Evolutionary conservation across 2,888 invertebrate species (phyloP).

Genomic region (Drosophila hamatofila): DNA sequence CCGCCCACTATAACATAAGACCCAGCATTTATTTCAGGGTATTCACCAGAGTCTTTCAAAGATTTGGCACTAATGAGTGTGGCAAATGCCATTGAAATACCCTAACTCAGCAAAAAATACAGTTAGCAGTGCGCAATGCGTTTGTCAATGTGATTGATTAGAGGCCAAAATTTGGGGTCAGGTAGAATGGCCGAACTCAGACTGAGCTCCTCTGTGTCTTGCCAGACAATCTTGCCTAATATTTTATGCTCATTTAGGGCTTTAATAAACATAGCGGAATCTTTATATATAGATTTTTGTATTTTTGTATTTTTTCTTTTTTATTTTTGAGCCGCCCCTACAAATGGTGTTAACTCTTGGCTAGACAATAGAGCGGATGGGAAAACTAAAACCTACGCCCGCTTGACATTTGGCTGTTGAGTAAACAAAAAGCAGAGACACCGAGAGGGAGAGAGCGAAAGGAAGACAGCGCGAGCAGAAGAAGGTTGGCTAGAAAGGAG

Average conservation of each 20-base stretch:
- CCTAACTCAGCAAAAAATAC: constrained; percentile 17
- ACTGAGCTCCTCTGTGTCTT: constrained; percentile 25
- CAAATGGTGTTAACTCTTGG: constrained; percentile 70
- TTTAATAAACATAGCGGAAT: constrained; percentile 66
- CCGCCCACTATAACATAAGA: background rate
- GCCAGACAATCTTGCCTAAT: constrained; percentile 68
- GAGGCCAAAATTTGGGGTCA: constrained; percentile 32
- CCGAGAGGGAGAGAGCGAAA: background rate
- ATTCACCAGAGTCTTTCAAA: constrained; percentile 12
- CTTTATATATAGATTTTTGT: constrained; percentile 9
- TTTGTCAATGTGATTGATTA: constrained; percentile 70
- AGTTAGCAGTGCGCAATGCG: constrained; percentile 31
- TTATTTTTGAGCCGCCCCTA: constrained; percentile 17
- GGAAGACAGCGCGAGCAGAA: constrained; percentile 11
- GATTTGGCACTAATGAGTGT: constrained; percentile 35
- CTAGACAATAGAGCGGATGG: constrained; percentile 66
- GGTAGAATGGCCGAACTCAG: constrained; percentile 39
- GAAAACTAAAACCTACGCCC: constrained; percentile 71
- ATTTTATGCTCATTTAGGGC: constrained; percentile 80
- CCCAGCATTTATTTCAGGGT: background rate
- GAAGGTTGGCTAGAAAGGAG: background rate
- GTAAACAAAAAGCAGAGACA: constrained; percentile 54
- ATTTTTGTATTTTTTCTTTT: background rate
- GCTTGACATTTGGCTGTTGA: constrained; percentile 79
- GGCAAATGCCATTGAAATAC: constrained; percentile 32